Conservation (phyloP, 2,797 vertebrate genomes). For the Crax fasciolata region DNA sequence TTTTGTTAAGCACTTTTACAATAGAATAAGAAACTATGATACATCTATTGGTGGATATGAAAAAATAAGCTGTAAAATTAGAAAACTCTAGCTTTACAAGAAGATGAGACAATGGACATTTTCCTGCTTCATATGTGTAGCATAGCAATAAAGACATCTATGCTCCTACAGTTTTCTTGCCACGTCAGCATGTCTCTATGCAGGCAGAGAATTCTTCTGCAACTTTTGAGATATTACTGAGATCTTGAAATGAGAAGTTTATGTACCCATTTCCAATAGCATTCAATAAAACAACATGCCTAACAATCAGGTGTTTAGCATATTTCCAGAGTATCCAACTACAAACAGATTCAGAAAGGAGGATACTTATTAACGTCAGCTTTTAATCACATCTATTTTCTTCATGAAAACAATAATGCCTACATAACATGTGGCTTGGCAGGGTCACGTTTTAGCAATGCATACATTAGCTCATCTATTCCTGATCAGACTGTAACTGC, state of each 20-base stretch:
- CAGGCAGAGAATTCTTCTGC: not conserved
- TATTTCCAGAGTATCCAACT: not conserved
- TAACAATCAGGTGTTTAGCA: not conserved
- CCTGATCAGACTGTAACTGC: not conserved
- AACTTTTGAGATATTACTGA: not conserved
- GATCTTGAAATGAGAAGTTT: not conserved
- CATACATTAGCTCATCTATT: not conserved
- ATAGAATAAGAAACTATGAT: not conserved
- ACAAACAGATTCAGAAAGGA: not conserved
- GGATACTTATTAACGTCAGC: not conserved
- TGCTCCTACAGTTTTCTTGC: not conserved
- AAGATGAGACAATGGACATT: not conserved
- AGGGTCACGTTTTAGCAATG: not conserved
- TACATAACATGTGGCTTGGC: not conserved
- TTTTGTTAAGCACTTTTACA: not conserved
- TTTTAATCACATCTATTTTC: not conserved
- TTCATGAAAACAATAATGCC: not conserved
- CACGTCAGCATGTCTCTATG: not conserved
- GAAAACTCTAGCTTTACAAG: not conserved
- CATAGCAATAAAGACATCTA: not conserved
- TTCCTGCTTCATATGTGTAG: not conserved
- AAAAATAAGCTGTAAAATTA: not conserved
- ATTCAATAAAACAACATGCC: not conserved
- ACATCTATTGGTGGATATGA: not conserved
- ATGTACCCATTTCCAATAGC: not conserved